Conservation (phyloP, 2,888 invertebrate species). For the Rhamnusium bicolor region DNA sequence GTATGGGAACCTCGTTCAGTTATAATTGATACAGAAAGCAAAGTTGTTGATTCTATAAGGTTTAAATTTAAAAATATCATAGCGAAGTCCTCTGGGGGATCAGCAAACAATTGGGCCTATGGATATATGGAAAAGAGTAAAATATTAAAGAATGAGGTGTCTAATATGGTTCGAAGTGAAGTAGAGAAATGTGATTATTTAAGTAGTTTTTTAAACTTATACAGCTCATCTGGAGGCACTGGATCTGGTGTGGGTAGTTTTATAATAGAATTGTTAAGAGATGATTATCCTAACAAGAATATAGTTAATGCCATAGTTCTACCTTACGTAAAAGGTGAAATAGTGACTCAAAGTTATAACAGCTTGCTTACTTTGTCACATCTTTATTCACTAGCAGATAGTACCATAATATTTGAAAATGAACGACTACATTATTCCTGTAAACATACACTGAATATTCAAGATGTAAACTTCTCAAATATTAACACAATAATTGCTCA, state of each 20-base stretch:
- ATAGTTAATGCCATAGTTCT: constrained; percentile 69
- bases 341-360: constrained; percentile 74
- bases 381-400: constrained; percentile 69
- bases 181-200: constrained; percentile 70
- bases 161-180: constrained; percentile 69
- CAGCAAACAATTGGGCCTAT: constrained; percentile 74
- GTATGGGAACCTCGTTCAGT: constrained; percentile 70
- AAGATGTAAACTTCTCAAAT: constrained; percentile 66
- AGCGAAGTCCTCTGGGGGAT: constrained; percentile 69
- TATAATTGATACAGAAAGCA: constrained; percentile 73
- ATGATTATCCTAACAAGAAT: constrained; percentile 71
- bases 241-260: constrained; percentile 73
- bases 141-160: constrained; percentile 64
- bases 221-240: constrained; percentile 73
- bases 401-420: constrained; percentile 71
- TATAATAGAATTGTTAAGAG: constrained; percentile 68
- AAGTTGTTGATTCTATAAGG: constrained; percentile 64
- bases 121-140: constrained; percentile 71
- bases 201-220: constrained; percentile 69
- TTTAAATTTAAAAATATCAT: constrained; percentile 70
- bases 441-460: constrained; percentile 57
- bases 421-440: constrained; percentile 70
- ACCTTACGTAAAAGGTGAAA: constrained; percentile 72
- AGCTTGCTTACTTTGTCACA: constrained; percentile 71
- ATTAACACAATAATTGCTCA: constrained; percentile 72